phyloP scores from a whole-genome alignment of 1,140 invertebrate genomes.

The Temnothorax nylanderi region DNA sequence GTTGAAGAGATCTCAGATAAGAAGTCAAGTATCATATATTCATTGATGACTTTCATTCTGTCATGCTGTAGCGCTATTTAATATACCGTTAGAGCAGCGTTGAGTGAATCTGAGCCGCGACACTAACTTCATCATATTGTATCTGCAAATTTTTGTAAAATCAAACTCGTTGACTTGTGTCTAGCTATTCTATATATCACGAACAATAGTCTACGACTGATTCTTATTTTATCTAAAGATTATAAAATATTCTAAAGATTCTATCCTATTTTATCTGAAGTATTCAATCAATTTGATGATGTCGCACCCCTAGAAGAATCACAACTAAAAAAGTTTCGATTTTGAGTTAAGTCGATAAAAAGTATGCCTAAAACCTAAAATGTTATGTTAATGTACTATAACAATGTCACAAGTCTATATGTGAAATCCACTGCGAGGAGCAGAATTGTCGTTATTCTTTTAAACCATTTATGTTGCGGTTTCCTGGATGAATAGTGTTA shows the following conservation, averaged over 20 bases:
- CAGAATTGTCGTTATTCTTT: too few species aligned
- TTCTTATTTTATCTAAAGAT: neutral
- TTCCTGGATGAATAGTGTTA: too few species aligned
- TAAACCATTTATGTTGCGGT: too few species aligned
- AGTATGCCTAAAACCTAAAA: too few species aligned
- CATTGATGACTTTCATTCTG: neutral
- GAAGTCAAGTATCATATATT: neutral
- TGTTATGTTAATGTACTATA: too few species aligned
- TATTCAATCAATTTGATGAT: too few species aligned
- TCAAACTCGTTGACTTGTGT: neutral
- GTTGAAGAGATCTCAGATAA: neutral
- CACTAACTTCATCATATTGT: neutral
- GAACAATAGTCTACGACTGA: neutral
- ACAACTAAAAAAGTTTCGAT: too few species aligned
- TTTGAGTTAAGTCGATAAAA: too few species aligned
- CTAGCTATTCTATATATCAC: neutral
- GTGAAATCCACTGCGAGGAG: too few species aligned
- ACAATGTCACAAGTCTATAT: too few species aligned
- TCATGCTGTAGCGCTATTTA: neutral
- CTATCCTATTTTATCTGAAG: neutral
- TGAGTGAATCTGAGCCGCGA: neutral
- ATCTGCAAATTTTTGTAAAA: neutral
- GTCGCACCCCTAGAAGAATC: too few species aligned
- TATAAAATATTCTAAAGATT: too few species aligned
- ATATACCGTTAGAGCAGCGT: neutral